Evolutionary conservation across 2,113 vertebrate genomes (phyloP), one percentile per base, ranked within the genome.

Genomic region (Genyomyrus donnyi): DNA sequence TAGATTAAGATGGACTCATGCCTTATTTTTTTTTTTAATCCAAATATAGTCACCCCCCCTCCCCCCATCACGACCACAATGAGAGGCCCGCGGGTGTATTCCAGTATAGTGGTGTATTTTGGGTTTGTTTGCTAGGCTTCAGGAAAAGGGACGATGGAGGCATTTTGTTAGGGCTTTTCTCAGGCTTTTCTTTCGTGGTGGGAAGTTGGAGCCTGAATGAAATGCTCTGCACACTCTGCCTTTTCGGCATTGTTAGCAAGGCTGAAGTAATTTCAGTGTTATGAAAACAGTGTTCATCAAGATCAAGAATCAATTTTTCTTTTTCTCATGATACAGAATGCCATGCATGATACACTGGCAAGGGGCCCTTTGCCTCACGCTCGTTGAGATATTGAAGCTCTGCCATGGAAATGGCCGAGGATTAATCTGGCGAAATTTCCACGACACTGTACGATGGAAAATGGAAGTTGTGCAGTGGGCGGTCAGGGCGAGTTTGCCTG

Each of bases 1-100:
- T 85, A n/a, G 84, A 85, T 85, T 85, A 49, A n/a, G 84, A 85
- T 85, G 42, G 45, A 85, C 46, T n/a, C 42, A n/a, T 85, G 84
- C 45, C 48, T 85, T 46, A 24, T 13, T 85, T 21, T 48, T 85
- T 48, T 85, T 85, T 85, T 85, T 13, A 0, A 77, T 48, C 84
- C 45, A 85, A 27, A 86, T 80, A 42, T 80, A 39, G 62, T 46
- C 19, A 48, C 19, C 19, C 9, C 46, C 49, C 4, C 45, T 9
- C 83, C 42, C 46, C 24, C 84, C 24, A 86, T 13, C 45, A 86
- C 27, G 84, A 48, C 46, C 84, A 86, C 45, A 86, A 86, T 86
- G 84, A 48, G 45, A 86, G 84, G 84, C 84, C 46, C 84, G 27
- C 13, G 84, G 84, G 84, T 86, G 84, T n/a, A 85, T 46, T 85